phyloP scores from a whole-genome alignment of 2,113 vertebrate genomes.

The Passerina amoena region DNA sequence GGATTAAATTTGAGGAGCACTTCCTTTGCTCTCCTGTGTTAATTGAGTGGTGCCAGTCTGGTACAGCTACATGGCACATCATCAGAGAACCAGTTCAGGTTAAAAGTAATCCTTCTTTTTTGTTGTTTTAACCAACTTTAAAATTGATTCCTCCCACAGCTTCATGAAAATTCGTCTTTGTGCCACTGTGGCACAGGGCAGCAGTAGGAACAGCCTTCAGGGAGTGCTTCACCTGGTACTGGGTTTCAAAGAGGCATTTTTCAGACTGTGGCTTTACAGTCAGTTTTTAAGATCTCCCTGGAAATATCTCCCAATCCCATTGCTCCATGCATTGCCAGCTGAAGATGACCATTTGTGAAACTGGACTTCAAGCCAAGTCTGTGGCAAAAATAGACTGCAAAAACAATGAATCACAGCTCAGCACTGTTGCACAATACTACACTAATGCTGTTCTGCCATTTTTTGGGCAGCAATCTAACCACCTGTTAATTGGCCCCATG shows the following conservation, averaged over 20 bases:
- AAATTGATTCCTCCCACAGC: not conserved
- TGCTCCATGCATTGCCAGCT: fast-evolving
- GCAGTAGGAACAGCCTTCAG: not conserved
- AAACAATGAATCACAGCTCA: not conserved
- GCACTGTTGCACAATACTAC: not conserved
- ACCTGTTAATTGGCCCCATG: not conserved
- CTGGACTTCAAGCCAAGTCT: not conserved
- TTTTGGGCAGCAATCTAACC: not conserved
- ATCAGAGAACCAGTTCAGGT: not conserved
- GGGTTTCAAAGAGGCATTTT: not conserved
- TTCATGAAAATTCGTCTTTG: not conserved
- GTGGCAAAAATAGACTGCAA: not conserved
- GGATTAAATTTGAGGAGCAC: not conserved
- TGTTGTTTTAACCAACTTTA: not conserved
- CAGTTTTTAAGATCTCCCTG: not conserved
- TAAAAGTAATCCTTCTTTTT: not conserved
- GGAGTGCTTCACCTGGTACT: not conserved
- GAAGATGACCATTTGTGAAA: not conserved
- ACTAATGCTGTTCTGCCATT: not conserved
- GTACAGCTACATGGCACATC: not conserved
- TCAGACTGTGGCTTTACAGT: not conserved
- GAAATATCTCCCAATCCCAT: not conserved
- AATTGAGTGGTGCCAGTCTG: not conserved
- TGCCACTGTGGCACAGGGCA: not conserved
- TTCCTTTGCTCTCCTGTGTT: not conserved